phyloP scores from a whole-genome alignment of 2,888 invertebrate species.

The Lycocerus yunnanus region DNA sequence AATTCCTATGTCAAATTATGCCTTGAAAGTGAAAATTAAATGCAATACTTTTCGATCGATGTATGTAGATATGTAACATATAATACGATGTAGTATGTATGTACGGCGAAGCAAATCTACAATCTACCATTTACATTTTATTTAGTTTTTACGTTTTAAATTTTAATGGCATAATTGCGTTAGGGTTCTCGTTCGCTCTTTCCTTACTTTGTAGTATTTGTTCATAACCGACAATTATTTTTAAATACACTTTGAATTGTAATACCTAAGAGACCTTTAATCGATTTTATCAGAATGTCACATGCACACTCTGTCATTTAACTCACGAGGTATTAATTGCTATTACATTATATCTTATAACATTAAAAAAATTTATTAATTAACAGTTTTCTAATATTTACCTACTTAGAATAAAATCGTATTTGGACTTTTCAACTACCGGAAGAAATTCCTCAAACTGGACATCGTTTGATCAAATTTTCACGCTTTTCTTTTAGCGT shows the following conservation, averaged over 20 bases:
- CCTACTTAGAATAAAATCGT: too few species aligned
- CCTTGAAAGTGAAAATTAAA: not conserved
- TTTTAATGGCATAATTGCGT: not conserved
- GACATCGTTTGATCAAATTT: not conserved
- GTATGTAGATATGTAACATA: not conserved
- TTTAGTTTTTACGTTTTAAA: not conserved
- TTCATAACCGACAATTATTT: not conserved
- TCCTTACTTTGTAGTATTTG: not conserved
- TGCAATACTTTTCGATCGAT: not conserved
- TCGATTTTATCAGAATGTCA: not conserved
- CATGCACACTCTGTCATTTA: not conserved
- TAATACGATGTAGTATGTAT: too few species aligned
- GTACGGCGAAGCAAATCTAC: not conserved
- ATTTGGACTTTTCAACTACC: not conserved
- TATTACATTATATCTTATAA: too few species aligned
- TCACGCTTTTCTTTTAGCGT: not conserved
- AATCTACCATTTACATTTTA: not conserved
- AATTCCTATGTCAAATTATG: not conserved
- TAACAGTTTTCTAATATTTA: not conserved
- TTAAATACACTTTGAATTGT: not conserved
- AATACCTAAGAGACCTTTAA: not conserved
- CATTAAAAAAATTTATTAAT: not conserved
- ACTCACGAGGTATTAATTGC: not conserved
- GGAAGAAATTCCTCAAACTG: not conserved
- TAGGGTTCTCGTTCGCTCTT: not conserved